Evolutionary conservation across 35 echinoderm and acorn worm species (phyloP).

Genomic region (Eucidaris tribuloides): DNA sequence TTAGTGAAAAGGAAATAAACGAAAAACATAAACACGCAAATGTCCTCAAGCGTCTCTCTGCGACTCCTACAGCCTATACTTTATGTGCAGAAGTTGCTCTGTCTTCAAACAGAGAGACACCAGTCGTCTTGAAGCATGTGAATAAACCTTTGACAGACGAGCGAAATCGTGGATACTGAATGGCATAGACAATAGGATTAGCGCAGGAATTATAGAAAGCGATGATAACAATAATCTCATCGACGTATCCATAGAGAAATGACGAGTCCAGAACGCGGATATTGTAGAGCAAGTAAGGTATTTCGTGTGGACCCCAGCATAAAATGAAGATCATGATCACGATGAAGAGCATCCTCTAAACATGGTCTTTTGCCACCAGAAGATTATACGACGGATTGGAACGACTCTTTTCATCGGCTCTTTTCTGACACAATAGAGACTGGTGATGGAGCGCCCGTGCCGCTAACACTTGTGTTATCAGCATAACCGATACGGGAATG

Average conservation of each 20-base stretch:
- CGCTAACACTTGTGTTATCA: background rate
- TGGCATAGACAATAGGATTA: slow-evolving; percentile 86
- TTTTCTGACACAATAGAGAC: background rate
- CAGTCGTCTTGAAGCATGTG: background rate
- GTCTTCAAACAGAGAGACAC: too few species aligned
- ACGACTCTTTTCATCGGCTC: background rate
- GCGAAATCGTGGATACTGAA: slow-evolving; percentile 69
- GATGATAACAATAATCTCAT: slow-evolving; percentile 52
- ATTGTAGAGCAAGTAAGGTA: slow-evolving; percentile 50
- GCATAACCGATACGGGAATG: background rate
- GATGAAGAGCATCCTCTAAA: slow-evolving; percentile 45
- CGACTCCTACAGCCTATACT: too few species aligned
- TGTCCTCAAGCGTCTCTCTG: too few species aligned
- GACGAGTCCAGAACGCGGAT: slow-evolving; percentile 36
- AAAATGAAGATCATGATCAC: slow-evolving; percentile 56
- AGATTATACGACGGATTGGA: background rate
- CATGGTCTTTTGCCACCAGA: background rate
- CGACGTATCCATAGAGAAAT: slow-evolving; percentile 44
- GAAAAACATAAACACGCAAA: too few species aligned
- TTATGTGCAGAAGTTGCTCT: too few species aligned
- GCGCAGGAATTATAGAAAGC: slow-evolving; percentile 87
- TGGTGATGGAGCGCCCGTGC: background rate
- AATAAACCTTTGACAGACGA: slow-evolving; percentile 28
- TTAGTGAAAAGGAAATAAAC: too few species aligned
- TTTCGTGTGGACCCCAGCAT: slow-evolving; percentile 56